Conservation (phyloP, 1,140 invertebrate species). For the Penaeus indicus region DNA sequence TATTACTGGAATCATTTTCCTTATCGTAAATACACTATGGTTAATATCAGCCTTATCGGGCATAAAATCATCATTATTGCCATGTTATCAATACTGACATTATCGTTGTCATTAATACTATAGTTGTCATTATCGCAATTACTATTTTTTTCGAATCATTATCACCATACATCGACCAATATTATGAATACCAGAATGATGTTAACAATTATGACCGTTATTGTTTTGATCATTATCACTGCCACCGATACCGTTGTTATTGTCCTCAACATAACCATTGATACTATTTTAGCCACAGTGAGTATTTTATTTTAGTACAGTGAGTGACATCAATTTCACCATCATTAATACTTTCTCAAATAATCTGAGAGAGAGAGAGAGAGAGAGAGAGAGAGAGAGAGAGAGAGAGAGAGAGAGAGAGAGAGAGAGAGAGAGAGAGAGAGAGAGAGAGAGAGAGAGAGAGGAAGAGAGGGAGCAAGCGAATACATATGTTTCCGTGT, state of each 20-base stretch:
- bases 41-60: too few species aligned
- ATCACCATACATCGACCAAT: too few species aligned
- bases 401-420: not conserved
- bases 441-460: conserved; percentile 33
- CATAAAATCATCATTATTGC: too few species aligned
- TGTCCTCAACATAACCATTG: not conserved
- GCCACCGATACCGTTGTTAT: too few species aligned
- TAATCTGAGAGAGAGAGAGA: not conserved
- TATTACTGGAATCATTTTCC: too few species aligned
- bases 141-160: too few species aligned
- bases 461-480: conserved; percentile 24
- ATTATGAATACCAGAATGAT: not conserved
- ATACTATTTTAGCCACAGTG: not conserved
- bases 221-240: not conserved
- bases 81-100: too few species aligned
- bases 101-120: too few species aligned
- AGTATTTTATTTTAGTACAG: not conserved
- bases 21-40: too few species aligned
- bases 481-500: not conserved
- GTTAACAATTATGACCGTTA: not conserved
- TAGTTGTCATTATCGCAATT: too few species aligned
- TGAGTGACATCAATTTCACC: too few species aligned
- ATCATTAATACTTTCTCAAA: too few species aligned
- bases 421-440: conserved; percentile 15
- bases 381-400: conserved; percentile 1